A percentile compares a stretch with the other conserved stretches of the same genome.
Conservation (phyloP, 2,797 vertebrate species). For the Balearica regulorum region DNA sequence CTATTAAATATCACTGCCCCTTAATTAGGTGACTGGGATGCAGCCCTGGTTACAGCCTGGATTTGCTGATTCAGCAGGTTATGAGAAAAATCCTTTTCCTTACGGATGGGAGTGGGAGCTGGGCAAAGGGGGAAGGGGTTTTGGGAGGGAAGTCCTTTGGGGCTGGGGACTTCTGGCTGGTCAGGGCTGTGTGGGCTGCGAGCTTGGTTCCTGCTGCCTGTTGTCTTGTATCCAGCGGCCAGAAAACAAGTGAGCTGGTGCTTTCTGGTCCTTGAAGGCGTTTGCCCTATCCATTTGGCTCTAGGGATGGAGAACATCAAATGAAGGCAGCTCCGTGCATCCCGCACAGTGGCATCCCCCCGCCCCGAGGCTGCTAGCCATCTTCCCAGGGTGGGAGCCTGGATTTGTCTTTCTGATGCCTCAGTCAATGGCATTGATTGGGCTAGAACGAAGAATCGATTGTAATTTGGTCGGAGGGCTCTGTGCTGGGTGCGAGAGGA, state of each 20-base stretch:
- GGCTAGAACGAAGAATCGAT: constrained; percentile 65
- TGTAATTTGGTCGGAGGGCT: constrained; percentile 66
- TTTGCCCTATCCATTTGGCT: rapidly evolving
- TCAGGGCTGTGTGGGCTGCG: neutral
- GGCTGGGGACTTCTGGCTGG: neutral
- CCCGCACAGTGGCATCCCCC: neutral
- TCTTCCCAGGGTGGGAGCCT: constrained; percentile 12
- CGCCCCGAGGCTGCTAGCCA: neutral
- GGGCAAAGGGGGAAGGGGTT: neutral
- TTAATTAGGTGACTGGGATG: neutral
- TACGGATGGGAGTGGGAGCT: neutral
- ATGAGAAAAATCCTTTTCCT: neutral
- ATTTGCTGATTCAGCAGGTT: constrained; percentile 12
- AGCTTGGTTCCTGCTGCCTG: neutral
- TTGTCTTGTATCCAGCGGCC: rapidly evolving
- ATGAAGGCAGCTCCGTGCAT: neutral
- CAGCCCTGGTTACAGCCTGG: neutral
- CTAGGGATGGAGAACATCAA: neutral
- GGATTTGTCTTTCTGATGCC: constrained; percentile 62
- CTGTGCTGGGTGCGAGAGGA: constrained; percentile 35
- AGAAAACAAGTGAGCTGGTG: neutral
- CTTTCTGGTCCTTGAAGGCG: rapidly evolving
- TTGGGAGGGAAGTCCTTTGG: neutral
- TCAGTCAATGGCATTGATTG: constrained; percentile 66
- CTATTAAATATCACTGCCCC: neutral